A percentile compares a stretch with the other conserved stretches of the same genome.
Evolutionary conservation across 2,797 vertebrate species (phyloP).

Genomic region (Buceros bicornis): DNA sequence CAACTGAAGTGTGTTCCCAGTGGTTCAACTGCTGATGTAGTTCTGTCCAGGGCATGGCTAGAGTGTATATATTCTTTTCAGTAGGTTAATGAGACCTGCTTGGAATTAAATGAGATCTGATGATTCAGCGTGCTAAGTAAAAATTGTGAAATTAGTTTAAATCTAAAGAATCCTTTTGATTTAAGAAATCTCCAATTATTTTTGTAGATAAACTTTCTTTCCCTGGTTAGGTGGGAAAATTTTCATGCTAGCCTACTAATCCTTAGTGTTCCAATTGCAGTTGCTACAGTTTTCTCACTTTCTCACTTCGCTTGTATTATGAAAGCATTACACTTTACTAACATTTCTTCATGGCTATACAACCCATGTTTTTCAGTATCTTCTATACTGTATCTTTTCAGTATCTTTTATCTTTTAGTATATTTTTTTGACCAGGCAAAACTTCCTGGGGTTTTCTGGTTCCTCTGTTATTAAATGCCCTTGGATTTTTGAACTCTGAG

Average conservation of each 20-base stretch:
- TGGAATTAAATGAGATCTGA: background rate
- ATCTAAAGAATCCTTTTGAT: background rate
- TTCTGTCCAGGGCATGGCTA: background rate
- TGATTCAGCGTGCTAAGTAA: background rate
- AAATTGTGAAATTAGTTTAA: background rate
- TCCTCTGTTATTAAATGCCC: background rate
- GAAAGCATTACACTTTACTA: background rate
- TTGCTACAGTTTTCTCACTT: background rate
- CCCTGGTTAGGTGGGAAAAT: background rate
- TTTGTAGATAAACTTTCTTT: background rate
- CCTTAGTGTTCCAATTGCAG: background rate
- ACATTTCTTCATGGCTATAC: background rate
- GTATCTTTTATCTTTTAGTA: background rate
- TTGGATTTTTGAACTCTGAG: background rate
- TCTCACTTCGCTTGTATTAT: background rate
- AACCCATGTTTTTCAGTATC: background rate
- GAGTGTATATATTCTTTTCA: background rate
- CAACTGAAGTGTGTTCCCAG: background rate
- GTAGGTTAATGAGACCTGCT: background rate
- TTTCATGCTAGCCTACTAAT: background rate
- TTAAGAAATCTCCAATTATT: background rate
- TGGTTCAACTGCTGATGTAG: background rate
- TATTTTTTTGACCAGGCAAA: background rate
- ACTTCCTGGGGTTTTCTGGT: background rate
- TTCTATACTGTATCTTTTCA: no score